Evolutionary conservation across 2,888 invertebrate species (phyloP), one percentile per base, ranked within the genome.

Genomic region (Bugula neritina): DNA sequence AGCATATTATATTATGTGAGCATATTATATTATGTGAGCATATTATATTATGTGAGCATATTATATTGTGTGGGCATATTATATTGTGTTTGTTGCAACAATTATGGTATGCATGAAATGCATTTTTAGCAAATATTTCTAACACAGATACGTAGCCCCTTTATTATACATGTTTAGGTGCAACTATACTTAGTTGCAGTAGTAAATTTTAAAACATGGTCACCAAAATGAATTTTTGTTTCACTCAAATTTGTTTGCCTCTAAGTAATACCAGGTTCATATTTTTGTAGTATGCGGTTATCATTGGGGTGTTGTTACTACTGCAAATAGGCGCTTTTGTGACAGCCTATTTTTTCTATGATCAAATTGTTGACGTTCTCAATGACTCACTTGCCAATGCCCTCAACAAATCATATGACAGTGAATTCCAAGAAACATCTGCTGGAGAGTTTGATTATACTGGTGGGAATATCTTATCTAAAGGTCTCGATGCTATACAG

Each of bases 221-320:
- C n/a, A n/a, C n/a, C n/a, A n/a, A n/a, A n/a, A n/a, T 43, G 43
- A 43, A 10, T 43, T 43, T 43, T 5, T 43, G 43, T 5, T 43
- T 10, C 17, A 10, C 17, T 43, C 10, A 43, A 43, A 43, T 43
- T 17, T 43, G 10, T 43, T 43, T 43, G 43, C 43, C 43, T 43
- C 43, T 43, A 43, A 43, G 43, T 10, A 43, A 43, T 43, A 43
- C 43, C 43, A 43, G 10, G 5, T 17, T 43, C 5, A 10, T 43
- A 43, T 43, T 43, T 43, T 69, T 69, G 5, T 35, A 70, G 70
- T 70, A 70, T n/a, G 70, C 70, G 3, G 29, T 70, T 5, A n/a
- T 70, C 23, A 29, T 70, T 5, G 54, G 70, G 3, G 52, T 70
- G 10, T 25, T 70, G 31, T 3, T 70, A 5, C 5, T n/a, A 17